These are phyloP conservation scores for Ypsolopha scabrella DNA, from an alignment of 2,888 invertebrate genomes.

Conservation along the genomic window DNA sequence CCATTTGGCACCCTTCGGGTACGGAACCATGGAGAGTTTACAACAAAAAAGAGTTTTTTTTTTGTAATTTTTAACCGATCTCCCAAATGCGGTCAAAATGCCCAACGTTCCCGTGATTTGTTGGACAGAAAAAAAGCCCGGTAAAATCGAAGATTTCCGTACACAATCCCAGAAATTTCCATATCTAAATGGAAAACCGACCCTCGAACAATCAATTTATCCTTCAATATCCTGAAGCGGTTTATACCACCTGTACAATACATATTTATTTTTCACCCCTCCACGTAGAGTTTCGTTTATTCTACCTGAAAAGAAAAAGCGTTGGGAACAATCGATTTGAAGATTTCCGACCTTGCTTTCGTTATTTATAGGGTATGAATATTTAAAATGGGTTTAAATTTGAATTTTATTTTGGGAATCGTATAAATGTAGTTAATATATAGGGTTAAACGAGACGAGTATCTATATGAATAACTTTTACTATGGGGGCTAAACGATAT, in stretches of 20 bases:
- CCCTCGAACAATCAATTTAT: constrained; percentile 71
- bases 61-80: neutral
- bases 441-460: no score
- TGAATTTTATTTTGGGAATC: no score
- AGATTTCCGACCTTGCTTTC: neutral
- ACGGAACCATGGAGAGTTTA: no score
- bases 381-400: no score
- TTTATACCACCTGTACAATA: constrained; percentile 70
- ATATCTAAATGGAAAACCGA: constrained; percentile 71
- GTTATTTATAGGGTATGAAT: no score
- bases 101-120: constrained; percentile 46
- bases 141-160: constrained; percentile 65
- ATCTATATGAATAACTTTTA: no score
- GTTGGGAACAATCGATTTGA: constrained; percentile 4
- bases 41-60: neutral
- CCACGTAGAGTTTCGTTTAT: constrained; percentile 27
- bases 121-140: constrained; percentile 29
- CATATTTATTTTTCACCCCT: constrained; percentile 64
- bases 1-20: no score
- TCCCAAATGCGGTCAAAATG: no score
- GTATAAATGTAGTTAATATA: no score
- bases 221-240: constrained; percentile 67
- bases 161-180: constrained; percentile 69
- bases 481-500: no score
- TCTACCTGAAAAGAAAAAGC: constrained; percentile 20